Evolutionary conservation across 2,113 vertebrate genomes (phyloP), one percentile per base, ranked within the genome.

Genomic region (Alectura lathami): DNA sequence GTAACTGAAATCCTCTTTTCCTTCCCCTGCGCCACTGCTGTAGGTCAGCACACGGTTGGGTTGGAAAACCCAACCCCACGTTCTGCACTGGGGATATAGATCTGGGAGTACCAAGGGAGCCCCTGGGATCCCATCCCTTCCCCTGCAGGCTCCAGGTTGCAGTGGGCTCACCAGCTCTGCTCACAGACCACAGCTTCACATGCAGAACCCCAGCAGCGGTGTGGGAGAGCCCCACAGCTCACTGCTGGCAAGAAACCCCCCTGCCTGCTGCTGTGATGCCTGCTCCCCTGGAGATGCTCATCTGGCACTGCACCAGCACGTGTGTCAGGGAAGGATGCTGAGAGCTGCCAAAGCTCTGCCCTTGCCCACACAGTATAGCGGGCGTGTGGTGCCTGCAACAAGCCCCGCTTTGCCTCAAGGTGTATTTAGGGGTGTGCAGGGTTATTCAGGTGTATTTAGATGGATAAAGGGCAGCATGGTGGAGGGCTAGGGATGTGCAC

Each of bases 121-220:
- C 5, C 51, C 15, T 54, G 51, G 14, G 83, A 69, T 94, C 86
- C 79, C 6, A 0, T 74, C 82, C 80, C 81, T 72, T 93, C 91
- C 86, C 91, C 91, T 73, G n/a, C 66, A 86, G 94, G 88, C 93
- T 95, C 75, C 56, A 1, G 43, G 83, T 67, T 88, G 83, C 91
- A 96, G 91, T 30, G 3, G n/a, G 64, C 60, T 93, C 13, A 43
- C 45, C 8, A 4, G 68, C 21, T 69, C 86, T 27, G 29, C 1
- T 0, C 17, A 3, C 47, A n/a, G 51, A 30, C 51, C 51, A 30
- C 51, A 56, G 36, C 83, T 76, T 73, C 88, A 83, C 40, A 87
- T 69, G 56, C 84, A 54, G 64, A 1, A 1, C 48, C 23, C 53
- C 66, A 88, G 76, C 5, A 80, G 67, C 17, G 2, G 53, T 4